phyloP scores from a whole-genome alignment of 2,797 vertebrate genomes.

The Agapornis canus region DNA sequence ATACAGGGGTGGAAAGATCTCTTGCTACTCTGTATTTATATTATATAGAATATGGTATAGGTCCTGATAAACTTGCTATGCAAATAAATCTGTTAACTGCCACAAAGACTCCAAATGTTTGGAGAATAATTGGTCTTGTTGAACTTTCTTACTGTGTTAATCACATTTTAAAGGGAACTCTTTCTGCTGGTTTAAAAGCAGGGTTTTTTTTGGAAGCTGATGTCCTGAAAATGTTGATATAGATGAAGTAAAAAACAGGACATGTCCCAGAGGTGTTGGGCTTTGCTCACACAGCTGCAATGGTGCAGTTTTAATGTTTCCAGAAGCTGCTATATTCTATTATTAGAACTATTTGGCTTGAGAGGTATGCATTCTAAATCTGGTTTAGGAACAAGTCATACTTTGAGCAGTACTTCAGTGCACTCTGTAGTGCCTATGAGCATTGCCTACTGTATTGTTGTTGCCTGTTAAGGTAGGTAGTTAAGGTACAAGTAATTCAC shows the following conservation, averaged over 20 bases:
- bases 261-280: background rate
- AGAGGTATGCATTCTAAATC: background rate
- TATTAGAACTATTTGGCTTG: constrained; percentile 4
- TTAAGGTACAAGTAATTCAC: background rate
- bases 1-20: background rate
- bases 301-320: background rate
- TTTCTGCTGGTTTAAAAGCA: background rate
- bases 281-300: background rate
- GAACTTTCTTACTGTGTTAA: background rate
- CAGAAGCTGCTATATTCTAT: constrained; percentile 12
- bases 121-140: background rate
- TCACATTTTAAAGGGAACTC: background rate
- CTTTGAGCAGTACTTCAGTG: background rate
- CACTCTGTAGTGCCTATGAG: background rate
- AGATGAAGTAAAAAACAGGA: constrained; percentile 7
- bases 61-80: background rate
- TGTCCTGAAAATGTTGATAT: constrained; percentile 30
- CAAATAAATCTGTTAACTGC: background rate
- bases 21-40: background rate
- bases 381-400: background rate
- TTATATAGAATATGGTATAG: background rate
- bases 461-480: background rate
- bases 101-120: background rate
- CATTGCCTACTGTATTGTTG: background rate
- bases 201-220: background rate